Evolutionary conservation across 2,888 invertebrate species (phyloP), one percentile per base, ranked within the genome.

Genomic region (Maniola hyperantus): DNA sequence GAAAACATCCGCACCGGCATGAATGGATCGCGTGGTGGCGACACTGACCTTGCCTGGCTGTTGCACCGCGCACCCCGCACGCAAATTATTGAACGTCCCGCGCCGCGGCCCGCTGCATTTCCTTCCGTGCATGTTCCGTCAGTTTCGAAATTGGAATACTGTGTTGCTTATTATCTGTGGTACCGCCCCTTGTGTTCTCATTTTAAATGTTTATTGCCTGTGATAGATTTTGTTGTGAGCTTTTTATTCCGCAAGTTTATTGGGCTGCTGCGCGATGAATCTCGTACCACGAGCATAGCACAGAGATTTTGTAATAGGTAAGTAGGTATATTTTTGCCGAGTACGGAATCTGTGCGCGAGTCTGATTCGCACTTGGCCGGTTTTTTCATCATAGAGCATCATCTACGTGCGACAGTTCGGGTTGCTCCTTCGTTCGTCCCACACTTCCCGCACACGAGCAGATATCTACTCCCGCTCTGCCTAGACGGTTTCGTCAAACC

Each of bases 1-100:
- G 18, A 71, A 72, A 67, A 70, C 79, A 65, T 42, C 57, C 57
- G 59, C 65, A 15, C 55, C 58, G 66, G 66, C 83, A 87, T 88
- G 88, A 88, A 88, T 88, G 88, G 77, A 79, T 71, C 82, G 82
- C 84, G 84, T 84, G 84, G 57, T 26, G 57, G 77, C 87, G 88
- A 81, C 88, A 88, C 84, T 88, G 88, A 89, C 88, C 88, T 88
- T 88, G 88, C 79, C 70, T 87, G 83, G 59, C 59, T 59, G 59
- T 59, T 86, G 87, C 87, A 81, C 82, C 73, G 74, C 74, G 78
- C 80, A 66, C 69, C 71, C 68, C 82, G 81, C 83, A 84, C 84
- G 86, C 87, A 86, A 87, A 88, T 87, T 88, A 87, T 87, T 83
- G 86, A 87, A 80, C 85, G 74, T 79, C 79, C 82, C 84, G 15